Conservation (phyloP, 2,888 invertebrate species). For the Chrysolina haemoptera region DNA sequence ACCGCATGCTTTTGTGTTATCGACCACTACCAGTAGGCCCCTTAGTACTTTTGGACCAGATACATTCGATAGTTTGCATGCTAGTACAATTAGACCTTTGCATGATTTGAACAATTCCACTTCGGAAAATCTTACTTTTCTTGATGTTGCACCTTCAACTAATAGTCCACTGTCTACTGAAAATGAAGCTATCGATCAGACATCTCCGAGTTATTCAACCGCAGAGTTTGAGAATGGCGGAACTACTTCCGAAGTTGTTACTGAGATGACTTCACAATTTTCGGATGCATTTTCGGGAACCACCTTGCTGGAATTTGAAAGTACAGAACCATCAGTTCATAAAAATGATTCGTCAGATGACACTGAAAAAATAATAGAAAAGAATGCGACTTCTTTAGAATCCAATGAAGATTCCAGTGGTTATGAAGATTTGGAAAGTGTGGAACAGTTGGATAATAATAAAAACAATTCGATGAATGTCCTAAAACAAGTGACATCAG, state of each 20-base stretch:
- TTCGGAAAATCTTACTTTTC: slow-evolving; percentile 55
- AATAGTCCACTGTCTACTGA: neutral
- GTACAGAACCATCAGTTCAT: neutral
- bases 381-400: neutral
- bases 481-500: neutral
- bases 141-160: slow-evolving; percentile 22
- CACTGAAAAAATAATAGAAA: neutral
- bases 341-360: neutral
- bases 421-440: slow-evolving; percentile 16
- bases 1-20: slow-evolving; percentile 66
- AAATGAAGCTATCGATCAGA: neutral
- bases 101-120: slow-evolving; percentile 62
- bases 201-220: neutral
- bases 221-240: neutral
- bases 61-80: slow-evolving; percentile 59
- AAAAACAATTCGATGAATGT: neutral
- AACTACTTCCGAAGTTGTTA: slow-evolving; percentile 8
- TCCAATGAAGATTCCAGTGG: neutral
- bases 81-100: slow-evolving; percentile 62
- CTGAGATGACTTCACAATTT: neutral
- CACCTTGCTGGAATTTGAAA: neutral
- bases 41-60: slow-evolving; percentile 59
- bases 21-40: slow-evolving; percentile 54
- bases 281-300: neutral
- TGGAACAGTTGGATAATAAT: neutral